Evolutionary conservation across 2,797 vertebrate genomes (phyloP).

Genomic region (Pseudochirops cupreus): DNA sequence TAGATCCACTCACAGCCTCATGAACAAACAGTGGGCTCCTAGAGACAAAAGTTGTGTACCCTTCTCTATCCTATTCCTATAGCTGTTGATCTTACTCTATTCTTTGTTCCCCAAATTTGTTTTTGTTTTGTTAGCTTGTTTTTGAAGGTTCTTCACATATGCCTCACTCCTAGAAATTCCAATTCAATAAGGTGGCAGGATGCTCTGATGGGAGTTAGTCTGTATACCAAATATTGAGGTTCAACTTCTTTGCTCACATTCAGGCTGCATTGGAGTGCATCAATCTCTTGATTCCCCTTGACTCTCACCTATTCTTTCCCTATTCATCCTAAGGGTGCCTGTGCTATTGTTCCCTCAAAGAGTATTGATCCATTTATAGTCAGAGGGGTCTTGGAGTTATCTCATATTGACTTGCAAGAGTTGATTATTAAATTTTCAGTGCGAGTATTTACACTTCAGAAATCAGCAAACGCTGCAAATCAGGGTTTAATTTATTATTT

Average conservation of each 20-base stretch:
- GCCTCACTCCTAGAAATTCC: neutral
- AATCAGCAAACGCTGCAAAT: neutral
- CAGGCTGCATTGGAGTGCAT: neutral
- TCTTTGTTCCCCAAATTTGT: neutral
- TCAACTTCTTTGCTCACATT: neutral
- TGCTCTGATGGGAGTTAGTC: neutral
- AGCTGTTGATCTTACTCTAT: neutral
- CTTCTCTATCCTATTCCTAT: neutral
- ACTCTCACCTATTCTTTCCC: neutral
- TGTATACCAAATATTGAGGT: neutral
- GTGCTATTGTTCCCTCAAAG: neutral
- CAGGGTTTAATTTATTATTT: neutral
- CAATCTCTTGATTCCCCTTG: neutral
- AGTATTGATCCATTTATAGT: neutral
- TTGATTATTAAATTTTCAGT: neutral
- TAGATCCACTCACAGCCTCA: neutral
- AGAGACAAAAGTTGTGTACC: neutral
- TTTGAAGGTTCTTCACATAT: neutral
- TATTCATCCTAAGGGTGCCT: neutral
- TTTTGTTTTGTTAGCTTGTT: neutral
- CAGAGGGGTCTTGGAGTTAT: neutral
- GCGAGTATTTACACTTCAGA: neutral
- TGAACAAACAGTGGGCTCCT: neutral
- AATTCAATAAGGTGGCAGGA: neutral
- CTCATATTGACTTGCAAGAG: neutral